Evolutionary conservation across 2,888 invertebrate species (phyloP).

Genomic region (Harmothoe impar): DNA sequence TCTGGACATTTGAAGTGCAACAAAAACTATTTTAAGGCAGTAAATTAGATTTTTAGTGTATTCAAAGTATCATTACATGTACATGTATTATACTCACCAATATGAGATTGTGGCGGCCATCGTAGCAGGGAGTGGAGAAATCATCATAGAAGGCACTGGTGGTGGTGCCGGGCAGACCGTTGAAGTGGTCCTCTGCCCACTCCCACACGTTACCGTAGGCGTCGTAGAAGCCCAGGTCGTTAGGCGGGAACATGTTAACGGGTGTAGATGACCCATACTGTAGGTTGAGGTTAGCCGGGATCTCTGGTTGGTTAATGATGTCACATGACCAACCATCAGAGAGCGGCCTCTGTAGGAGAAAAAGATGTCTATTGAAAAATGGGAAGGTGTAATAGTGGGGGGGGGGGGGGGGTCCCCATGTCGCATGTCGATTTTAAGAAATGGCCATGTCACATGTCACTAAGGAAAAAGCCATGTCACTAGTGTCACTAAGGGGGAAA

Average conservation of each 20-base stretch:
- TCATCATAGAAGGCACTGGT: conserved; percentile 81
- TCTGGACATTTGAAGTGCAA: too few species aligned
- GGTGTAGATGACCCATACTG: conserved; percentile 81
- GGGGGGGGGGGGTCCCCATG: too few species aligned
- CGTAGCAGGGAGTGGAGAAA: conserved; percentile 81
- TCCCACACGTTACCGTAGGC: conserved; percentile 82
- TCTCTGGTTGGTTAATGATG: conserved; percentile 75
- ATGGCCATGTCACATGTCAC: too few species aligned
- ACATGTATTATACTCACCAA: conserved; percentile 76
- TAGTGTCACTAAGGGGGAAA: too few species aligned
- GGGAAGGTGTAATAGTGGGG: too few species aligned
- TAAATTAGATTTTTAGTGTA: too few species aligned
- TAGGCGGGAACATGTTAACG: conserved; percentile 79
- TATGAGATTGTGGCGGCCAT: conserved; percentile 81
- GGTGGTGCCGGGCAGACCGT: conserved; percentile 78
- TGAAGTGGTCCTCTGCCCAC: conserved; percentile 83
- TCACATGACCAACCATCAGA: conserved; percentile 71
- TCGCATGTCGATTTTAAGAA: too few species aligned
- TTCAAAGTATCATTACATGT: too few species aligned
- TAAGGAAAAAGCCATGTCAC: too few species aligned
- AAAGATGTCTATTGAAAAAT: not conserved
- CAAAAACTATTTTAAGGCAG: too few species aligned
- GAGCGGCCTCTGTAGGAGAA: conserved; percentile 69
- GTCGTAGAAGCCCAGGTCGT: conserved; percentile 79
- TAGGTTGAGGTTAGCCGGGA: conserved; percentile 77